Percentiles rank a stretch among this genome's conserved stretches.
These are phyloP conservation scores for Coreoperca whiteheadi DNA, from an alignment of 2,113 vertebrate species.

Conservation along the genomic window DNA sequence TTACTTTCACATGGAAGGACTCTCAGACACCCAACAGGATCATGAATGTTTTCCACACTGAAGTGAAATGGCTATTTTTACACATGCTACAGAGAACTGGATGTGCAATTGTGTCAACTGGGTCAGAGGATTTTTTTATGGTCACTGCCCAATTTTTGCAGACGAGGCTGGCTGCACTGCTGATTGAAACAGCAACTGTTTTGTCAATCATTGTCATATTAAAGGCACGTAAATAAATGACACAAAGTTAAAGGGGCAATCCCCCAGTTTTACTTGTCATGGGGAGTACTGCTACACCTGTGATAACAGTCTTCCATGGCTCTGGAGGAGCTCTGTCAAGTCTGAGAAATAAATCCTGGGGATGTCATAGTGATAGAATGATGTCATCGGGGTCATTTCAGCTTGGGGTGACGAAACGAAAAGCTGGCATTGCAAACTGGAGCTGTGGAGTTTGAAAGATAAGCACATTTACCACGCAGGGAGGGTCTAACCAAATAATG, in stretches of 20 bases:
- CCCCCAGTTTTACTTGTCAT: background rate
- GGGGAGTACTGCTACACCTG: background rate
- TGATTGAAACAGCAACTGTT: slow-evolving; percentile 29
- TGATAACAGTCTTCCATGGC: background rate
- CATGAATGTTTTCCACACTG: slow-evolving; percentile 40
- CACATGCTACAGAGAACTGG: slow-evolving; percentile 28
- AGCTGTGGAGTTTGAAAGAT: background rate
- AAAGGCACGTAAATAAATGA: background rate
- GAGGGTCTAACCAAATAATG: background rate
- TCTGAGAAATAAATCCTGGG: background rate
- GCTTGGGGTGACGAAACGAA: too few species aligned
- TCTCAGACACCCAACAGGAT: slow-evolving; percentile 5
- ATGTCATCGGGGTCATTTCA: slow-evolving; percentile 8
- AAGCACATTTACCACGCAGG: background rate
- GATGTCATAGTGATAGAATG: background rate
- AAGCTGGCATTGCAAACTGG: background rate
- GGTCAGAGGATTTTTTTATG: slow-evolving; percentile 62
- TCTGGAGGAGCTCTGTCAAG: background rate
- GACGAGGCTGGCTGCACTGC: slow-evolving; percentile 14
- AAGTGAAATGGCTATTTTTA: slow-evolving; percentile 53
- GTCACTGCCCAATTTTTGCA: slow-evolving; percentile 56
- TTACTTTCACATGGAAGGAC: slow-evolving; percentile 21
- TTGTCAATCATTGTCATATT: slow-evolving; percentile 19
- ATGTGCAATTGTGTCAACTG: slow-evolving; percentile 54
- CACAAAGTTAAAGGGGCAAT: background rate